Percentiles rank a stretch among this genome's conserved stretches.
phyloP scores from a whole-genome alignment of 2,113 vertebrate genomes.

The Tragelaphus imberbis region DNA sequence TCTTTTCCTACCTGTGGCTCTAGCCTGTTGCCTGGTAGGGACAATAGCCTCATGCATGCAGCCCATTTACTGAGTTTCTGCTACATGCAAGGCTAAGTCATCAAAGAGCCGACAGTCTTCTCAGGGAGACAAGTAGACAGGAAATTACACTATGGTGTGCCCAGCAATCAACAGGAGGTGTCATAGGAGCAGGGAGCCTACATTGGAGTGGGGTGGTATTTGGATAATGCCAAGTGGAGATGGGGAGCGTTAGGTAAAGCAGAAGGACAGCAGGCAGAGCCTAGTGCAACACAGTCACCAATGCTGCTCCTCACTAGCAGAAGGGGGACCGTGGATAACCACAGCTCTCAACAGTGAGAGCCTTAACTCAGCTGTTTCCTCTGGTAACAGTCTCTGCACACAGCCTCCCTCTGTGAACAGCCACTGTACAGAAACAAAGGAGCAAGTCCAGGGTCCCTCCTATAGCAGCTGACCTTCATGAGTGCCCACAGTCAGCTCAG shows the following conservation, averaged over 20 bases:
- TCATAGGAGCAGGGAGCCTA: not conserved
- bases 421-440: not conserved
- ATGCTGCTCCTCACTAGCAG: not conserved
- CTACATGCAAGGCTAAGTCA: not conserved
- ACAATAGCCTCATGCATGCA: not conserved
- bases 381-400: not conserved
- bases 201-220: not conserved
- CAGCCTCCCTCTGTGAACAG: not conserved
- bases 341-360: not conserved
- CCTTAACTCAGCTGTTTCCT: not conserved
- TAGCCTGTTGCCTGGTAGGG: not conserved
- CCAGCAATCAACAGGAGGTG: not conserved
- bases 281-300: not conserved
- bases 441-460: not conserved
- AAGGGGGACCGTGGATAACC: not conserved
- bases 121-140: not conserved
- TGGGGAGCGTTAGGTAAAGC: not conserved
- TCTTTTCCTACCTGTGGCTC: not conserved
- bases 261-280: not conserved
- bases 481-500: not conserved
- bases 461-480: not conserved
- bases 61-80: not conserved
- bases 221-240: not conserved
- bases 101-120: not conserved
- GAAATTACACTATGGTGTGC: not conserved